Conservation (phyloP, 2,113 vertebrate genomes). For the Indicator maculatus region DNA sequence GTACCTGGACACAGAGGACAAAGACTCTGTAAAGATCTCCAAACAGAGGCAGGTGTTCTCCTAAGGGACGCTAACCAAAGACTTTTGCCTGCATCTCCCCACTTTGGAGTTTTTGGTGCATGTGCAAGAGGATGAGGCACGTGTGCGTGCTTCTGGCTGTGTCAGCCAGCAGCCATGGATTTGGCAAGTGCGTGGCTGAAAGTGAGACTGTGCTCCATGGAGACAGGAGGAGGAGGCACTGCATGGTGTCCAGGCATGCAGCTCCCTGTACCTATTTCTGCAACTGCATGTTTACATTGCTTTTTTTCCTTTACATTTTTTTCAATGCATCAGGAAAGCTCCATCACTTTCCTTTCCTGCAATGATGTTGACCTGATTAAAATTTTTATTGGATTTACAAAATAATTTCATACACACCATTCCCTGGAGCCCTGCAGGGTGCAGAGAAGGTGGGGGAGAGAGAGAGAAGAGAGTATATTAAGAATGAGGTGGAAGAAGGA, state of each 20-base stretch:
- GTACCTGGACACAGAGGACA: fast-evolving
- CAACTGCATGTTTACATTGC: not conserved
- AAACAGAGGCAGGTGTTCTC: not conserved
- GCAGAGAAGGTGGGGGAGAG: not conserved
- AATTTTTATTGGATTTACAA: slow-evolving; percentile 80
- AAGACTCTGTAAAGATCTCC: not conserved
- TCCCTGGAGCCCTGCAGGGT: slow-evolving; percentile 53
- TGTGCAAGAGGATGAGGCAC: not conserved
- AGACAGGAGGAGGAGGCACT: not conserved
- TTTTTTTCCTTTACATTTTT: not conserved
- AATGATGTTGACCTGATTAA: slow-evolving; percentile 78
- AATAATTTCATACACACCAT: slow-evolving; percentile 73
- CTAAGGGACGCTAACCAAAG: not conserved
- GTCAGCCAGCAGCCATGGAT: fast-evolving
- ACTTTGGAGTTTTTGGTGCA: not conserved
- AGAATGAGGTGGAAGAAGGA: slow-evolving; percentile 31
- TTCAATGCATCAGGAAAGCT: slow-evolving; percentile 20
- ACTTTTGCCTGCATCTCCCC: not conserved
- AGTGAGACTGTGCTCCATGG: not conserved
- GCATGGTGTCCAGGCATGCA: fast-evolving
- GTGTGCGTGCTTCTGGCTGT: not conserved
- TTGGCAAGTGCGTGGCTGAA: not conserved
- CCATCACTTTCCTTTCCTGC: slow-evolving; percentile 64
- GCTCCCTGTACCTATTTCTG: not conserved
- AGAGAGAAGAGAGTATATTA: not conserved